Evolutionary conservation across 1,140 invertebrate genomes (phyloP).

Genomic region (Bombus ignitus): DNA sequence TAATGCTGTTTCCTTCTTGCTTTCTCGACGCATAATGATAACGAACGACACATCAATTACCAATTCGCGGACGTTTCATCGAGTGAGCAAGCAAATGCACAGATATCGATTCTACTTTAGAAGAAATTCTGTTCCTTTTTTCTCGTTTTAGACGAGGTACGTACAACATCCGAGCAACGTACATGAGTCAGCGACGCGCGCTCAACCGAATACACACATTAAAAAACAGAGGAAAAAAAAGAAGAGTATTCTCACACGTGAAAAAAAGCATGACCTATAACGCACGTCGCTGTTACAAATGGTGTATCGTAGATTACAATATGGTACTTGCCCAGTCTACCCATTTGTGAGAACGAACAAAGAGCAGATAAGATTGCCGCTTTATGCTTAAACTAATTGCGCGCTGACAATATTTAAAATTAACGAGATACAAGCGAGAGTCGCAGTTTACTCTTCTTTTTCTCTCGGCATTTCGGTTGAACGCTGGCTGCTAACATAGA

Average conservation of each 20-base stretch:
- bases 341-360: slow-evolving; percentile 69
- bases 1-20: neutral
- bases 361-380: slow-evolving; percentile 74
- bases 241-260: slow-evolving; percentile 35
- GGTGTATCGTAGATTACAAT: slow-evolving; percentile 56
- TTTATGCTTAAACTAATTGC: slow-evolving; percentile 74
- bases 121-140: neutral
- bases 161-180: slow-evolving; percentile 22
- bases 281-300: slow-evolving; percentile 19
- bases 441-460: slow-evolving; percentile 5
- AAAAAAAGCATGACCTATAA: slow-evolving; percentile 40
- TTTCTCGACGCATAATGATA: neutral
- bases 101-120: neutral
- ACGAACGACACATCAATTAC: neutral
- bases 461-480: neutral
- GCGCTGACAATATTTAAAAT: slow-evolving; percentile 71
- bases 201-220: slow-evolving; percentile 34
- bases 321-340: slow-evolving; percentile 39
- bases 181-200: slow-evolving; percentile 45
- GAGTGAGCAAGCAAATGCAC: neutral
- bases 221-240: slow-evolving; percentile 16
- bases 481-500: neutral
- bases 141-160: neutral
- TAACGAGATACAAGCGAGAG: slow-evolving; percentile 51
- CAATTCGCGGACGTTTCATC: neutral